Base-by-base conservation (phyloP, 2,113 vertebrate genomes). In the Todiramphus chloris region DNA sequence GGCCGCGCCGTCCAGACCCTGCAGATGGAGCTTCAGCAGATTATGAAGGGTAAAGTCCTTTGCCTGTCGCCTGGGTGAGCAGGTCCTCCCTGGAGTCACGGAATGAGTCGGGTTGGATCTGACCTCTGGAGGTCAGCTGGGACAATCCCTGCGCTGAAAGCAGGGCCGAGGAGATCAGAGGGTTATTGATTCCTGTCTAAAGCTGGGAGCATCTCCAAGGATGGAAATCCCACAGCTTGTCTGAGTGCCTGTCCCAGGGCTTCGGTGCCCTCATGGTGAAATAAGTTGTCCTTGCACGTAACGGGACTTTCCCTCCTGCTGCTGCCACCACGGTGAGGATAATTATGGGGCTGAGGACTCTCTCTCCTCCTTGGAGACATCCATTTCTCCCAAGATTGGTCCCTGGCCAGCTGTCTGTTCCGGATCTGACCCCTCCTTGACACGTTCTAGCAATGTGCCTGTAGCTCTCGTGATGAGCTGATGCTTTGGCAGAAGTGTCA, bases 11-110 rank as follows among this genome's bases (percentile, higher is more conserved):
- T 99, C 88, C 99, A 99, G 91, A 99, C 99, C 72, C 98, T 99
- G 92, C 99, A 99, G 98, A 99, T 99, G 99, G 99, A 99, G 73
- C 98, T 99, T 16, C 99, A 99, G 98, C 99, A 99, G 91, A 99
- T 99, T 93, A 99, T 99, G 99, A 99, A 99, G 97, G 99, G 99
- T 99, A 87, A 97, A 95, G 5, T 11, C 56, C 41, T 55, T 50
- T 51, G 67, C 19, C 1, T 35, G 53, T 59, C 19, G 4, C 72
- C n/a, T n/a, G 35, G 3, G 48, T 19, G 62, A 24, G 8, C 13
- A 0, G 33, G 7, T 14, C 41, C 21, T 37, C 39, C 41, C 17
- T 35, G 35, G 8, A 20, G 60, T 19, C 63, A 23, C 31, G 12
- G 50, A 62, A 25, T 6, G 18, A 5, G 3, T 5, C 27, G 8